Evolutionary conservation across 2,113 vertebrate species (phyloP), one percentile per base, ranked within the genome.

Genomic region (Gopherus flavomarginatus): DNA sequence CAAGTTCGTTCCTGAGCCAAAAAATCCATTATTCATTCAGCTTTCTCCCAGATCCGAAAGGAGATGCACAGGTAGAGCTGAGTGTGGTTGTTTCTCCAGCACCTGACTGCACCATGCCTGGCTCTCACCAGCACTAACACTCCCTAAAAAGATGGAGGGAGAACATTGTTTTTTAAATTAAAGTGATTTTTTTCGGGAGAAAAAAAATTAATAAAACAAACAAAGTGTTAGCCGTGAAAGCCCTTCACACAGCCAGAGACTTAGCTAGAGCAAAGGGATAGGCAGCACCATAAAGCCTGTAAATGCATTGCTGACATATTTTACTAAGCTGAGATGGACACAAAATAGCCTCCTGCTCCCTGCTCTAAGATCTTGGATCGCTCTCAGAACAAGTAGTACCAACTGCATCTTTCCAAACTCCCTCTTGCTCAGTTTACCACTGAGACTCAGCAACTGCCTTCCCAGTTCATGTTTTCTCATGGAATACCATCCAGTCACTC

Each of bases 201-300:
- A 57, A 12, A 29, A 85, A 47, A 4, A 1, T 8, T 31, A 72
- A n/a, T 13, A 83, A 94, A 96, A 89, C 86, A 92, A 94, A 88
- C 90, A 75, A 97, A 94, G 94, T 96, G 96, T 96, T 94, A 97
- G 93, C 93, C 95, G 92, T 85, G 90, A 96, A 96, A 97, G 93
- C 44, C 44, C 93, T 82, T 85, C 92, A 90, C 94, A 93, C 87
- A 53, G 96, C 95, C 94, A 96, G 94, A 85, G 94, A 86, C 90
- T 96, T 94, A 95, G 94, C 14, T 90, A 69, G 96, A 93, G 92
- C 96, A 93, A 96, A 96, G 92, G 95, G 96, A 89, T 86, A 94
- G 96, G 96, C 94, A 31, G 93, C 93, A 92, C 90, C 92, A 95
- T 88, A 95, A 96, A 97, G 96, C 96, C 95, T 95, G 94, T 79